Conservation (phyloP, 2,888 invertebrate genomes). For the Meghimatium bilineatum region DNA sequence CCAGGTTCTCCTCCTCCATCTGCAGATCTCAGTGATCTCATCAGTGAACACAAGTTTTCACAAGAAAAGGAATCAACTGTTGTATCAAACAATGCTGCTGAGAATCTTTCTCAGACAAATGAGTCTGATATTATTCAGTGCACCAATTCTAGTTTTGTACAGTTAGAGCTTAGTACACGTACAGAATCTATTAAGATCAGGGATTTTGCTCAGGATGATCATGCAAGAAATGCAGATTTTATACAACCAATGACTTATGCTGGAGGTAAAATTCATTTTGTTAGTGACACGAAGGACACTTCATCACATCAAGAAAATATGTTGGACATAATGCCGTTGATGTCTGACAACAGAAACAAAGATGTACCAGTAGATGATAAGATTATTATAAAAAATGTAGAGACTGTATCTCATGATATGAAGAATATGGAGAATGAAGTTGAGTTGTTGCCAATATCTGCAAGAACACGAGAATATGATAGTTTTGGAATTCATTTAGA, state of each 20-base stretch:
- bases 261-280: neutral
- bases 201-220: neutral
- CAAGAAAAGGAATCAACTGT: neutral
- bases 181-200: neutral
- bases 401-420: neutral
- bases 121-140: neutral
- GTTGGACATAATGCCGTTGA: conserved; percentile 27
- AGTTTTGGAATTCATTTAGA: neutral
- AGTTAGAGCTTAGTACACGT: neutral
- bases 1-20: conserved; percentile 47
- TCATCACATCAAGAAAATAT: conserved; percentile 16
- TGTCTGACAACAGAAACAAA: conserved; percentile 29
- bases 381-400: conserved; percentile 22
- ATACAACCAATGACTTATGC: conserved; percentile 16
- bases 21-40: conserved; percentile 8
- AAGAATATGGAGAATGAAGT: neutral
- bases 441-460: neutral
- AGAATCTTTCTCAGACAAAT: neutral
- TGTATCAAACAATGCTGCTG: neutral
- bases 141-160: neutral
- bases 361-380: conserved; percentile 24
- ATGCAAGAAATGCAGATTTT: conserved; percentile 23
- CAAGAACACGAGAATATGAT: neutral
- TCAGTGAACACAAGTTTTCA: conserved; percentile 33
- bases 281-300: neutral